Percentiles rank a stretch among this genome's conserved stretches.
phyloP scores from a whole-genome alignment of 2,888 invertebrate species.

The Himalopsyche tibetana region DNA sequence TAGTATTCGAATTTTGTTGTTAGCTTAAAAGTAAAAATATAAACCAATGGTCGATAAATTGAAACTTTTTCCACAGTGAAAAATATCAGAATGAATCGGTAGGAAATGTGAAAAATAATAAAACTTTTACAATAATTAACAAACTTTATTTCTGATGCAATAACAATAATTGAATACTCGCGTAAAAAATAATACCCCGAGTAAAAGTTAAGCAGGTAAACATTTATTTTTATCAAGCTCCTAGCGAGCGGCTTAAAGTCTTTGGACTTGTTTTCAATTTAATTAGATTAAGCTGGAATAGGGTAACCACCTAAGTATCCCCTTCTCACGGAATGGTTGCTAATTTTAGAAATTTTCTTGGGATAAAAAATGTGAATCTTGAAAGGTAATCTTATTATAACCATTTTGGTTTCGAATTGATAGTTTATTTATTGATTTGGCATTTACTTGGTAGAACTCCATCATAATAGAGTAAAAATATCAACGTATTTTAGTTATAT shows the following conservation, averaged over 20 bases:
- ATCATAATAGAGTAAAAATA: too few relatives aligned
- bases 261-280: constrained; percentile 64
- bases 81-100: too few relatives aligned
- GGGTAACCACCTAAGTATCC: constrained; percentile 33
- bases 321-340: background rate
- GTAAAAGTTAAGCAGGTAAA: constrained; percentile 55
- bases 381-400: too few relatives aligned
- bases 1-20: too few relatives aligned
- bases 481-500: too few relatives aligned
- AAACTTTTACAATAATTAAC: background rate
- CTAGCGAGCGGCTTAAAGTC: constrained; percentile 61
- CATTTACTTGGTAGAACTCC: too few relatives aligned
- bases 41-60: too few relatives aligned
- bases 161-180: constrained; percentile 39
- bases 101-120: background rate
- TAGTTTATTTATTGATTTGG: too few relatives aligned
- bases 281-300: constrained; percentile 63
- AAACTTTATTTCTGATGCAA: constrained; percentile 16
- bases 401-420: too few relatives aligned
- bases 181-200: constrained; percentile 55
- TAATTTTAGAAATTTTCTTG: background rate
- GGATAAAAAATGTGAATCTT: too few relatives aligned
- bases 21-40: too few relatives aligned
- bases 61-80: too few relatives aligned
- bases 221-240: constrained; percentile 59